These are phyloP conservation scores for Dasypolia templi DNA, from an alignment of 2,888 invertebrate species.

Conservation along the genomic window DNA sequence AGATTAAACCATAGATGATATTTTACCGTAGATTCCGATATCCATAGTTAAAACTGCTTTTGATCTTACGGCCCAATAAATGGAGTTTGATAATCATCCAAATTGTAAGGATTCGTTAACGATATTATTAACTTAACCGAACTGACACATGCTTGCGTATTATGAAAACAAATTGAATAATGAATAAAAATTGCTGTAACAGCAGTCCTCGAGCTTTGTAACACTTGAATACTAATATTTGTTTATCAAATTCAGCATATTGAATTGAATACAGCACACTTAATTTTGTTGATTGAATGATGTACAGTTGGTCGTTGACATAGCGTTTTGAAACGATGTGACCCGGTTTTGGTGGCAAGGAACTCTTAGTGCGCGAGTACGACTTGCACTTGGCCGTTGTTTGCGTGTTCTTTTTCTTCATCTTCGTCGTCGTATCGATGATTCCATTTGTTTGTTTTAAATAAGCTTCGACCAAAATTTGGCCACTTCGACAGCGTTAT, in stretches of 20 bases:
- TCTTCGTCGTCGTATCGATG: no score
- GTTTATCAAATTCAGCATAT: constrained; percentile 62
- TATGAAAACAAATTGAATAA: constrained; percentile 14
- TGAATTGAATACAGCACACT: constrained; percentile 58
- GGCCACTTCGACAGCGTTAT: no score
- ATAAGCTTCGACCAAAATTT: no score
- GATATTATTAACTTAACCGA: neutral
- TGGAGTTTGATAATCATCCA: neutral
- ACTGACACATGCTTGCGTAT: neutral
- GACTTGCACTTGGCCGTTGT: neutral
- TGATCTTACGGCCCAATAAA: no score
- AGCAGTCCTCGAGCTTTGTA: constrained; percentile 13
- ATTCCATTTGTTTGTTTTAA: no score
- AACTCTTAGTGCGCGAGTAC: no score
- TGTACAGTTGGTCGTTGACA: constrained; percentile 71
- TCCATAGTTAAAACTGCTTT: no score
- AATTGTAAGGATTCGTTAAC: neutral
- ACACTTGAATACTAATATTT: constrained; percentile 50
- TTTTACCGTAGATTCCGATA: no score
- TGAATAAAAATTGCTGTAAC: neutral
- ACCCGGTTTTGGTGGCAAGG: no score
- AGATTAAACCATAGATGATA: no score
- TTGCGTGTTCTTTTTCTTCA: no score
- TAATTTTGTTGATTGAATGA: constrained; percentile 67
- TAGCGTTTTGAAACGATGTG: constrained; percentile 28